Evolutionary conservation across 2,888 invertebrate genomes (phyloP).

Genomic region (Caenorhabditis japonica): DNA sequence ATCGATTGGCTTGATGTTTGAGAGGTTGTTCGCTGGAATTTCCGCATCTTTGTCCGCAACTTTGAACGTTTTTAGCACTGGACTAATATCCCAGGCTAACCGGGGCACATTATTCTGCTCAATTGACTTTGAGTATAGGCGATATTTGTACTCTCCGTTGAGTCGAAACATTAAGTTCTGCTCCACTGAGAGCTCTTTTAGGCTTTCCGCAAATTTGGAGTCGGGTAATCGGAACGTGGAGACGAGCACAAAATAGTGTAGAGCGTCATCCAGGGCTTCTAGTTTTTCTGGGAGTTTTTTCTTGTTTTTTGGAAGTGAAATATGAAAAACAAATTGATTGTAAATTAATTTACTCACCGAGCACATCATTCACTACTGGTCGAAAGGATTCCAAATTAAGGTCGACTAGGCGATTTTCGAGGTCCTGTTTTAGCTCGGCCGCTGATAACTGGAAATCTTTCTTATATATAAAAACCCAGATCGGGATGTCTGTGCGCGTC

Average conservation of each 20-base stretch:
- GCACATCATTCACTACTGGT: slow-evolving; percentile 4
- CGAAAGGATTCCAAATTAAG: slow-evolving; percentile 23
- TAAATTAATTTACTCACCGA: too few species aligned
- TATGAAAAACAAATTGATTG: neutral
- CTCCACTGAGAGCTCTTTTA: slow-evolving; percentile 18
- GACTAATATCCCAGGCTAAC: slow-evolving; percentile 41
- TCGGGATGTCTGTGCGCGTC: too few species aligned
- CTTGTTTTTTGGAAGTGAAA: too few species aligned
- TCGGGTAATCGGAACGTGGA: slow-evolving; percentile 27
- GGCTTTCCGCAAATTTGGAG: slow-evolving; percentile 18
- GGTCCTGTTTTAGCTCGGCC: slow-evolving; percentile 12
- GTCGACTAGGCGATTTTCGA: slow-evolving; percentile 8
- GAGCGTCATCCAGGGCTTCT: slow-evolving; percentile 20
- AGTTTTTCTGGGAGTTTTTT: slow-evolving; percentile 36
- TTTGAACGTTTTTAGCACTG: slow-evolving; percentile 7
- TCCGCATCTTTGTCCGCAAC: slow-evolving; percentile 7
- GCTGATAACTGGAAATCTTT: slow-evolving; percentile 13
- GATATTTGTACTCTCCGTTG: slow-evolving; percentile 14
- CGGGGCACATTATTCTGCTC: slow-evolving; percentile 24
- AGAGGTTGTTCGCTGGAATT: slow-evolving; percentile 1
- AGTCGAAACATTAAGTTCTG: slow-evolving; percentile 30
- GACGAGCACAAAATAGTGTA: slow-evolving; percentile 42
- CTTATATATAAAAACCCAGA: neutral
- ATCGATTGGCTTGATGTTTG: slow-evolving; percentile 20
- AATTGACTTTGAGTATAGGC: slow-evolving; percentile 31